Evolutionary conservation across 2,113 vertebrate genomes (phyloP).

Genomic region (Pithys albifrons): DNA sequence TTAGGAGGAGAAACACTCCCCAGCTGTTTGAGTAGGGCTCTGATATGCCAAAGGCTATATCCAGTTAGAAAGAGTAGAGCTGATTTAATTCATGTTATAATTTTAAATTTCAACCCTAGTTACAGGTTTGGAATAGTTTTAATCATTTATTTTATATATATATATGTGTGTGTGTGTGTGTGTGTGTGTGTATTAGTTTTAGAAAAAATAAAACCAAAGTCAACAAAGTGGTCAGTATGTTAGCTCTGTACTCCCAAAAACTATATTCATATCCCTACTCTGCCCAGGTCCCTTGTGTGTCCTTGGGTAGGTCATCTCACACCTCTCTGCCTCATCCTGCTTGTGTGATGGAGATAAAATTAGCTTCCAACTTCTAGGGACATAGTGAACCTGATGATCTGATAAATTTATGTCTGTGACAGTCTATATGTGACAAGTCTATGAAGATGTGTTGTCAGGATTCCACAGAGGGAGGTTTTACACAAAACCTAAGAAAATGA

Average conservation of each 20-base stretch:
- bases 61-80: not conserved
- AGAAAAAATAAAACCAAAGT: not conserved
- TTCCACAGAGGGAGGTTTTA: not conserved
- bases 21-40: not conserved
- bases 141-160: not conserved
- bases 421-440: not conserved
- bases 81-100: not conserved
- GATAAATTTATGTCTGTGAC: not conserved
- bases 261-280: not conserved
- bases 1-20: not conserved
- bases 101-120: not conserved
- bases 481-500: not conserved
- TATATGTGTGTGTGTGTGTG: too few species aligned
- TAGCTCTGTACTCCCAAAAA: not conserved
- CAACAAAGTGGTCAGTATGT: not conserved
- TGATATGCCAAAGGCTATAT: not conserved
- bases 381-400: fast-evolving
- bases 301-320: not conserved
- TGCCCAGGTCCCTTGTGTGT: not conserved
- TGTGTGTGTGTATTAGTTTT: too few species aligned
- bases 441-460: not conserved
- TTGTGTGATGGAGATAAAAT: not conserved
- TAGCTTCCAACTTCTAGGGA: not conserved
- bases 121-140: not conserved
- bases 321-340: not conserved